These are phyloP conservation scores for Dendrolimus houi DNA, from an alignment of 2,888 invertebrate genomes.

Conservation along the genomic window DNA sequence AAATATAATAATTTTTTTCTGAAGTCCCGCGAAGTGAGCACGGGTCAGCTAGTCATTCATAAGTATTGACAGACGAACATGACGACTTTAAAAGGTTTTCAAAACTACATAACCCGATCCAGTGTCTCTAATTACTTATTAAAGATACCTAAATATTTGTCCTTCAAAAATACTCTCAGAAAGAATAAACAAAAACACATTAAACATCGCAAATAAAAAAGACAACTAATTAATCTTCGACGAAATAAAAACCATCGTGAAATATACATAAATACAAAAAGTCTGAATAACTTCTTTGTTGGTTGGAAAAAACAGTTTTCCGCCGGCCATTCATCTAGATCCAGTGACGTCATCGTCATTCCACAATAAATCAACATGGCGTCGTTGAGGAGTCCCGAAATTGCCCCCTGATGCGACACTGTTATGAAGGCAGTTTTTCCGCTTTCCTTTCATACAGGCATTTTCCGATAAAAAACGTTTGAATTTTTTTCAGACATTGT, in stretches of 20 bases:
- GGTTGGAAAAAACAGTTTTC: neutral
- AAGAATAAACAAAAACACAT: too few relatives aligned
- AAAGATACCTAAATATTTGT: too few relatives aligned
- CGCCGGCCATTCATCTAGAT: neutral
- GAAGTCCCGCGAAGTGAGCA: too few relatives aligned
- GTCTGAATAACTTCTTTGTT: neutral
- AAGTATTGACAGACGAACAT: too few relatives aligned
- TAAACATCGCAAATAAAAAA: too few relatives aligned
- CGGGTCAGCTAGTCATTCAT: too few relatives aligned
- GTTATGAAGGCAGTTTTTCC: slow-evolving; percentile 5
- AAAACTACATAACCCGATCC: too few relatives aligned
- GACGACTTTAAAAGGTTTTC: too few relatives aligned
- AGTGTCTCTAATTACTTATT: too few relatives aligned
- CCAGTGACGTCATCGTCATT: slow-evolving; percentile 8
- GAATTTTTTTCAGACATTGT: too few relatives aligned
- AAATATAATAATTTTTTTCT: too few relatives aligned
- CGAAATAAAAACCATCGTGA: neutral
- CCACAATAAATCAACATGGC: slow-evolving; percentile 19
- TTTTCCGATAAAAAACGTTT: slow-evolving; percentile 1
- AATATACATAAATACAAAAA: neutral
- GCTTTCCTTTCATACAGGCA: slow-evolving; percentile 2
- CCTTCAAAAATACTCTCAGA: too few relatives aligned
- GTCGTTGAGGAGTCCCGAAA: slow-evolving; percentile 12
- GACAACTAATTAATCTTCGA: neutral
- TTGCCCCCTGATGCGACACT: slow-evolving; percentile 4